Percentiles rank a stretch among this genome's conserved stretches.
Evolutionary conservation across 2,113 vertebrate species (phyloP).

Genomic region (Thalassoma bifasciatum): DNA sequence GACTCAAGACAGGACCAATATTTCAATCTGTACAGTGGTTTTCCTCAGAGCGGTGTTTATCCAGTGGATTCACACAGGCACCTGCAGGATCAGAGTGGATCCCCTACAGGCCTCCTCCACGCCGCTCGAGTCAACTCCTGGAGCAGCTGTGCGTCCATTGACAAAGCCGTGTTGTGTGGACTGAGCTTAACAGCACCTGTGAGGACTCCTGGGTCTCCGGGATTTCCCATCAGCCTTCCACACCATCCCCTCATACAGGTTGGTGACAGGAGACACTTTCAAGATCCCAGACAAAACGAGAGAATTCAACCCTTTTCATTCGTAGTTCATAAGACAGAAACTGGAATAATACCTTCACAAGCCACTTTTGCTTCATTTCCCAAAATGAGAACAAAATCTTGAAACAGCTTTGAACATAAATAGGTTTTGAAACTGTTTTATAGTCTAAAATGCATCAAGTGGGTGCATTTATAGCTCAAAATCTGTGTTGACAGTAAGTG

Average conservation of each 20-base stretch:
- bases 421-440: no score
- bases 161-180: constrained; percentile 78
- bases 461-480: no score
- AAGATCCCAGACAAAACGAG: no score
- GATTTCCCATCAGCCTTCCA: constrained; percentile 87
- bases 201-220: constrained; percentile 83
- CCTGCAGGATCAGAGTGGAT: constrained; percentile 77
- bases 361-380: no score
- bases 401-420: no score
- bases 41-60: constrained; percentile 81
- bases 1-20: constrained; percentile 81
- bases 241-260: constrained; percentile 90
- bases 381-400: no score
- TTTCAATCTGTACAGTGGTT: constrained; percentile 73
- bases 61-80: constrained; percentile 80
- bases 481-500: no score
- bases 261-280: not conserved
- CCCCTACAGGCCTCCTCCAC: constrained; percentile 81
- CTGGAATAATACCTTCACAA: no score
- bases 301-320: no score
- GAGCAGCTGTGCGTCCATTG: constrained; percentile 80
- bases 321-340: no score
- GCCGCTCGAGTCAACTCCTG: constrained; percentile 86
- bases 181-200: constrained; percentile 78
- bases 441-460: no score